Percentiles rank a stretch among this genome's conserved stretches.
Evolutionary conservation across 1,140 invertebrate species (phyloP).

Genomic region (Linepithema humile): DNA sequence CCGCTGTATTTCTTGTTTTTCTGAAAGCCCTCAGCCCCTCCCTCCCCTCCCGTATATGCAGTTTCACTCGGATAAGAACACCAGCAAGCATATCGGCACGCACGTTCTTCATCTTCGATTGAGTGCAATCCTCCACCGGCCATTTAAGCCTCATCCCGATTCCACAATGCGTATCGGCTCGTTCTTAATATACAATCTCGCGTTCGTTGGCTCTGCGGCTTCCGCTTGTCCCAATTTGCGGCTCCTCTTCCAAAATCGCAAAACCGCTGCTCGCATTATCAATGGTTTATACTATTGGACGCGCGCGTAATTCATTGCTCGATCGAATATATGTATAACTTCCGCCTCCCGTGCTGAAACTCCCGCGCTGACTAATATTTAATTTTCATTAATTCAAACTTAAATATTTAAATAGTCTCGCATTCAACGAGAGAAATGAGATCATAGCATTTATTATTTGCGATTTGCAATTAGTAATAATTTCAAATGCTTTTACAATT

Average conservation of each 20-base stretch:
- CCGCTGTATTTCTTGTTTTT: constrained; percentile 55
- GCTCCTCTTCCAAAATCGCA: constrained; percentile 51
- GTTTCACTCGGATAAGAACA: constrained; percentile 42
- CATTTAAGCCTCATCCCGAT: constrained; percentile 43
- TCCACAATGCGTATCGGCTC: constrained; percentile 4
- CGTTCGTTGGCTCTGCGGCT: background rate
- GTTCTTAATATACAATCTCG: constrained; percentile 24
- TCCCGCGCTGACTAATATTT: background rate
- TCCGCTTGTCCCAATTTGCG: background rate
- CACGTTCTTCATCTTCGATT: constrained; percentile 20
- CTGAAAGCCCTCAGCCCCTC: background rate
- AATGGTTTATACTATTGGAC: background rate
- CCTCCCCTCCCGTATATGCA: background rate
- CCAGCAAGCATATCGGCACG: background rate
- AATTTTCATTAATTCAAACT: background rate
- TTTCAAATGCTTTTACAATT: background rate
- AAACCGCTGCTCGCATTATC: background rate
- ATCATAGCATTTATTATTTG: background rate
- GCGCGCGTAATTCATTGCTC: background rate
- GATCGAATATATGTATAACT: background rate
- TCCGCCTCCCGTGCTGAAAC: background rate
- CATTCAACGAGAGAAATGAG: background rate
- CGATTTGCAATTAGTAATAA: background rate
- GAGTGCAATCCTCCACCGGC: constrained; percentile 1
- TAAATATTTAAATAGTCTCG: background rate